Base-by-base conservation (phyloP, 2,888 invertebrate species). In the Mythimna ferrago region DNA sequence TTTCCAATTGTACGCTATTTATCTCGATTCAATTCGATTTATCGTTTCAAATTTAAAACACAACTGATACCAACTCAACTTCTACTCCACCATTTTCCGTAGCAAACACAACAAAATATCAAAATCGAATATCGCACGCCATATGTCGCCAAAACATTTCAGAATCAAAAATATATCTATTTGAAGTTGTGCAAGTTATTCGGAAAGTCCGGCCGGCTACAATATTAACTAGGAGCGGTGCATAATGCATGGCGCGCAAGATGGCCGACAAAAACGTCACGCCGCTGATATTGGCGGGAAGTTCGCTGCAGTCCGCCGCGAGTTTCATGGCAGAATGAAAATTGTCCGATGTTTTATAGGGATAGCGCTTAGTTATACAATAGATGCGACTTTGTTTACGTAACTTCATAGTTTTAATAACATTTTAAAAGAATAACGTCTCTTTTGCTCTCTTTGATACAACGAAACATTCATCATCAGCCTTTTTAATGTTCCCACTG, bases 171-270 rank as follows among this genome's bases (percentile, higher is more conserved):
- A 82, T 79, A 73, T 73, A 78, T 81, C 61, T 64, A 73, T 70
- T 71, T 58, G 57, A 65, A 68, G 70, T 78, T 44, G 70, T 60
- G 64, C 84, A 86, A 87, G 86, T 86, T 83, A 83, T 87, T 83
- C 84, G 58, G 72, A 70, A 79, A 84, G 67, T 80, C 66, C 64
- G 80, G 73, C 71, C 80, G 72, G 80, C 73, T 70, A 83, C 87
- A 86, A 90, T 90, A 90, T 91, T 86, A 86, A 84, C 89, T 61
- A 14, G 83, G 83, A 84, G 86, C 80, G 86, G 81, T 91, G 91
- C 91, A 91, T 91, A 88, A 91, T 91, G 91, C 90, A 91, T 91
- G 88, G 69, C 78, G 82, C 78, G 67, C 88, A 87, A 87, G 78
- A 86, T 88, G 88, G 83, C 86, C 81, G 86, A 26, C 86, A 89